phyloP scores from a whole-genome alignment of 1,140 invertebrate species.

The Caerostris extrusa region DNA sequence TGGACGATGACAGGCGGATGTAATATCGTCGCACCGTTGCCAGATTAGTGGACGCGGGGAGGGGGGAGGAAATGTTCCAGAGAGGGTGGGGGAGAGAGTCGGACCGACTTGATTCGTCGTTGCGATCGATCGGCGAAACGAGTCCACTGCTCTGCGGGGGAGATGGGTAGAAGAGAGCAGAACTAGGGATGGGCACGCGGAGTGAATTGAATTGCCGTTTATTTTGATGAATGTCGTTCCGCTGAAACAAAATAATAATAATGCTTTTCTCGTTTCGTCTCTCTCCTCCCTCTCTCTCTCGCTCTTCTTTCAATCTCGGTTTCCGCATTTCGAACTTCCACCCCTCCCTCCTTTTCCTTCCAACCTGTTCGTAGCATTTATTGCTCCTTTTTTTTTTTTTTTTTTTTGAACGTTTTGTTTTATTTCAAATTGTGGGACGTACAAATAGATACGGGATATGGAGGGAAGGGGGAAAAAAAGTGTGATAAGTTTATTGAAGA shows the following conservation, averaged over 20 bases:
- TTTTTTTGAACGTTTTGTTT: constrained; percentile 1
- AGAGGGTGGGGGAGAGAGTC: constrained; percentile 10
- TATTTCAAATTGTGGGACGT: constrained; percentile 10
- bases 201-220: constrained; percentile 49
- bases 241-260: constrained; percentile 45
- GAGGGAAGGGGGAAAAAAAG: not conserved
- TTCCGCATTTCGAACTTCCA: constrained; percentile 24
- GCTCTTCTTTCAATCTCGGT: constrained; percentile 43
- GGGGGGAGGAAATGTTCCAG: not conserved
- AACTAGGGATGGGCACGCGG: constrained; percentile 55
- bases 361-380: constrained; percentile 4
- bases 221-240: constrained; percentile 67
- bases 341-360: not conserved
- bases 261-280: not conserved
- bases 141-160: not conserved
- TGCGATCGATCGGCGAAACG: constrained; percentile 22
- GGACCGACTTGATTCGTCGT: constrained; percentile 64
- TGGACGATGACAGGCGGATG: constrained; percentile 63
- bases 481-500: not conserved
- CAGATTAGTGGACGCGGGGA: constrained; percentile 55
- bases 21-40: constrained; percentile 67
- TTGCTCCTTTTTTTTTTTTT: not conserved
- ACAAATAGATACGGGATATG: too few relatives aligned
- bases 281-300: not conserved
- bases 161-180: constrained; percentile 19